Conservation (phyloP, 2,113 vertebrate genomes). For the Prietella phreatophila region DNA sequence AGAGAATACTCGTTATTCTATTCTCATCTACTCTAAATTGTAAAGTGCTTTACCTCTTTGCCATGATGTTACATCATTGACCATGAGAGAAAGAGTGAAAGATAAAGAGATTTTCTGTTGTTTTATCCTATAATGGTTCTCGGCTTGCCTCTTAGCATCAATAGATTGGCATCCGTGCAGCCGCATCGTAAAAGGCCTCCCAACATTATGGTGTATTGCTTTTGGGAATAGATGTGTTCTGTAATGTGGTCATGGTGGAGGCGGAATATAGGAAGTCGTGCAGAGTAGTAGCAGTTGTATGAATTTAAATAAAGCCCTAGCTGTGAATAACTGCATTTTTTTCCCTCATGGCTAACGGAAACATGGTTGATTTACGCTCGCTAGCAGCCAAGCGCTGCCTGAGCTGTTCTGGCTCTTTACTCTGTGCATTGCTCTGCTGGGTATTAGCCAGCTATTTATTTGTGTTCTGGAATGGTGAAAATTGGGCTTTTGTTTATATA, state of each 20-base stretch:
- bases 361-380: constrained; percentile 65
- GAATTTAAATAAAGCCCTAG: constrained; percentile 71
- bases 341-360: constrained; percentile 65
- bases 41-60: constrained; percentile 16
- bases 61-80: constrained; percentile 24
- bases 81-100: constrained; percentile 21
- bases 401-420: constrained; percentile 62
- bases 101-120: constrained; percentile 38
- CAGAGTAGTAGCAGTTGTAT: constrained; percentile 52
- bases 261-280: constrained; percentile 25
- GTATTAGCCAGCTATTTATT: constrained; percentile 60
- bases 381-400: constrained; percentile 55
- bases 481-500: constrained; percentile 49
- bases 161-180: constrained; percentile 36
- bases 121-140: constrained; percentile 35
- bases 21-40: constrained; percentile 19
- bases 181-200: constrained; percentile 38
- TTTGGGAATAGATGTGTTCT: constrained; percentile 67
- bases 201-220: constrained; percentile 47
- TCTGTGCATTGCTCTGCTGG: constrained; percentile 57
- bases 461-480: constrained; percentile 47
- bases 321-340: constrained; percentile 68
- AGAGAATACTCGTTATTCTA: background rate
- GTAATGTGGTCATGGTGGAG: constrained; percentile 61
- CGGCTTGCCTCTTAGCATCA: constrained; percentile 41